Conservation (phyloP, 30 jellyfish, hydroid and myxozoan genomes). For the Aurelia aurita complex sp. Pacific region DNA sequence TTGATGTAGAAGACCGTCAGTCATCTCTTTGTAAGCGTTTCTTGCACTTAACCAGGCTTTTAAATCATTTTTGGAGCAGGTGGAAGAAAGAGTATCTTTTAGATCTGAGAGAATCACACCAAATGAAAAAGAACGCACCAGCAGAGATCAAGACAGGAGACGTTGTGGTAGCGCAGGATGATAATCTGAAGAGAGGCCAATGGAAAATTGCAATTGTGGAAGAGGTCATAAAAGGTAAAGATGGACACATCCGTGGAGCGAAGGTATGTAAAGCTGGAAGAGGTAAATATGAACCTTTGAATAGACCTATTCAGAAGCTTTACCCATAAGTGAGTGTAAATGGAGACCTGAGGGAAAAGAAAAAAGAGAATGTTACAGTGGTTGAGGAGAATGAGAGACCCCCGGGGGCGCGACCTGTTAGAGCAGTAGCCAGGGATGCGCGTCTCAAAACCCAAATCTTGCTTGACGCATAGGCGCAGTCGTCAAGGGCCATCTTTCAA, state of each 20-base stretch:
- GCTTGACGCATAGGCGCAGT: constrained; percentile 8
- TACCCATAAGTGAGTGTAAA: constrained; percentile 10
- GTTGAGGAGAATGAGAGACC: constrained; percentile 12
- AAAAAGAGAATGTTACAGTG: constrained; percentile 7
- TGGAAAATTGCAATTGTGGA: no score
- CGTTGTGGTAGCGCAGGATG: constrained; percentile 21
- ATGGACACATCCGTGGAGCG: no score
- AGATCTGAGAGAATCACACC: constrained; percentile 19
- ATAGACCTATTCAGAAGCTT: constrained; percentile 12
- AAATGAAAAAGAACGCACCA: constrained; percentile 8
- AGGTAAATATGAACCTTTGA: constrained; percentile 17
- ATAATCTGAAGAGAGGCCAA: no score
- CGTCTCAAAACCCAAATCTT: constrained; percentile 2
- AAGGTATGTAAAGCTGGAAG: constrained; percentile 25
- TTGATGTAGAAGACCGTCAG: constrained; percentile 13
- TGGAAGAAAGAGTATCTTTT: constrained; percentile 14
- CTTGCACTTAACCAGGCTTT: neutral
- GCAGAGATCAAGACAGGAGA: constrained; percentile 5
- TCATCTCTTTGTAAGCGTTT: constrained; percentile 10
- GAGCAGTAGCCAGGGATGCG: constrained; percentile 9
- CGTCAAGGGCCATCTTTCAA: no score
- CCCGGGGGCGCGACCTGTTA: constrained; percentile 12
- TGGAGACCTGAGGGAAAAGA: constrained; percentile 9
- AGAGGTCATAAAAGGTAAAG: no score
- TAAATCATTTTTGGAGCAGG: constrained; percentile 20